Percentiles rank a stretch among this genome's conserved stretches.
phyloP scores from a whole-genome alignment of 2,888 invertebrate genomes.

The Tinea trinotella region DNA sequence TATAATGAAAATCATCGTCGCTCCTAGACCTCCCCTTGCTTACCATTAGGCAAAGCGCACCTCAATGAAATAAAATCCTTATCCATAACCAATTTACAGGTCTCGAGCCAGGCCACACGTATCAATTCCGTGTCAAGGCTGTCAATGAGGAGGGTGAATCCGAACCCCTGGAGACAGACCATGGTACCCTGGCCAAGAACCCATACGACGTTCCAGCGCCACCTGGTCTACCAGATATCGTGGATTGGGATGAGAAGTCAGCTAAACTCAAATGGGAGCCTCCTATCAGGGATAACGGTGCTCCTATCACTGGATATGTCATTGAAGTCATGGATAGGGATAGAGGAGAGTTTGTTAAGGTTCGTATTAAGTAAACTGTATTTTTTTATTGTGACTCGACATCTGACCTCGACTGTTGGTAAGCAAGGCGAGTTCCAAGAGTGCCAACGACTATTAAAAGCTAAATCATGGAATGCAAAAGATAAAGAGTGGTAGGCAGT shows the following conservation, averaged over 20 bases:
- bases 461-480: too few species aligned
- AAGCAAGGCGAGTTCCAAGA: too few species aligned
- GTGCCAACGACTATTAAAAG: too few species aligned
- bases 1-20: too few species aligned
- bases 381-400: too few species aligned
- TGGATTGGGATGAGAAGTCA: conserved; percentile 92
- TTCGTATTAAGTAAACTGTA: conserved; percentile 26
- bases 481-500: too few species aligned
- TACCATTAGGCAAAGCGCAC: too few species aligned
- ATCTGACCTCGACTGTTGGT: too few species aligned
- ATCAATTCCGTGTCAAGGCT: conserved; percentile 98
- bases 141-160: conserved; percentile 98
- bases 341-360: conserved; percentile 85
- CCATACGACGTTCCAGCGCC: conserved; percentile 92
- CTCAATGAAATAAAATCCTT: too few species aligned
- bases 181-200: conserved; percentile 94
- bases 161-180: conserved; percentile 92
- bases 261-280: conserved; percentile 93
- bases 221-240: conserved; percentile 91
- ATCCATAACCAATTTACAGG: conserved; percentile 73
- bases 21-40: too few species aligned
- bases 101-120: conserved; percentile 94
- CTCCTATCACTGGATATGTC: conserved; percentile 93
- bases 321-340: conserved; percentile 95
- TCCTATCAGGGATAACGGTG: conserved; percentile 91